Evolutionary conservation across 2,113 vertebrate species (phyloP), one percentile per base, ranked within the genome.

Genomic region (Ceuthmochares aereus): DNA sequence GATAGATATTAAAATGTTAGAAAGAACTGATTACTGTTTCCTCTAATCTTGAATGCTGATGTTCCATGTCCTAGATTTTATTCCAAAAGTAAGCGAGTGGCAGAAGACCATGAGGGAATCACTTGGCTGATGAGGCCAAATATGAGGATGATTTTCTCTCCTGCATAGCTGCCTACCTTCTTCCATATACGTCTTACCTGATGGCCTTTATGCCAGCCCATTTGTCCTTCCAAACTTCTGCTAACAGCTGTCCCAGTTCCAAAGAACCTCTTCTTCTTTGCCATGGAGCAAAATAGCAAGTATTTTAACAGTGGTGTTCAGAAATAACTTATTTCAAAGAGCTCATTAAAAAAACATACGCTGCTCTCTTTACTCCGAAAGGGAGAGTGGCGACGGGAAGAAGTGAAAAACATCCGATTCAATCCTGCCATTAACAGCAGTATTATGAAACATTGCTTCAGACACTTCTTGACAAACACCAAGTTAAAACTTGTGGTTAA

Each of bases 301-400:
- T 37, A 66, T 45, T 45, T 66, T 66, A 49, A 80, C 59, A 74
- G 63, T 0, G 10, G 13, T 83, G 34, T 62, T 88, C 79, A 86
- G 55, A 95, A 96, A 92, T 40, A 93, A 90, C 51, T 76, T 58
- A 54, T 29, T 95, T 93, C 78, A 89, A 79, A 96, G 27, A 16
- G 58, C 36, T 86, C 60, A 67, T 81, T 80, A 49, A 74, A 77
- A 63, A 93, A 94, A 73, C 45, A 88, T 36, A 55, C 25, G 43
- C 58, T 76, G 74, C 45, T 89, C 37, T 83, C 43, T 87, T 56
- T 32, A n/a, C 27, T 89, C 43, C 2, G 13, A 4, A 15, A 75
- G 54, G 59, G 32, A 78, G 21, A 85, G 11, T 5, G 21, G n/a
- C 56, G 68, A 42, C n/a, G 36, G 52, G n/a, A 52, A 91, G 69